These are phyloP conservation scores for Hipparchia semele DNA, from an alignment of 2,888 invertebrate species.

Conservation along the genomic window DNA sequence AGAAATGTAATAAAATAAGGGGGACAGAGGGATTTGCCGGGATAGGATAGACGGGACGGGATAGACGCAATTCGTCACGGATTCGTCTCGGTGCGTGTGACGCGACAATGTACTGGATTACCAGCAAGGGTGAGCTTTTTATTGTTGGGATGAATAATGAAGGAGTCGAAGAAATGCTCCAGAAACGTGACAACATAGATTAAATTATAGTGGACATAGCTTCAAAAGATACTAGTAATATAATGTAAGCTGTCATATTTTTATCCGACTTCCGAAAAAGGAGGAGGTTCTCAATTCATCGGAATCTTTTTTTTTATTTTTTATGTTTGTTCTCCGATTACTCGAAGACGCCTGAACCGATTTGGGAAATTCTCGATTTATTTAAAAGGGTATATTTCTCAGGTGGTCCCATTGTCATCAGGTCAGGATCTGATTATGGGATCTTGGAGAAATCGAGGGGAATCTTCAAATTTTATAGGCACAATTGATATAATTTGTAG, in stretches of 20 bases:
- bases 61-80: constrained; percentile 69
- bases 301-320: too few relatives aligned
- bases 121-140: constrained; percentile 41
- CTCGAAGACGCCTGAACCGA: too few relatives aligned
- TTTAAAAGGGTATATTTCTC: too few relatives aligned
- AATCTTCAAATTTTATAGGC: too few relatives aligned
- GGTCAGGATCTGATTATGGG: too few relatives aligned
- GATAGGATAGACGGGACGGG: constrained; percentile 41
- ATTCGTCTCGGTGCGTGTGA: constrained; percentile 61
- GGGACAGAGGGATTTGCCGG: constrained; percentile 50
- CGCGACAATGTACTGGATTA: constrained; percentile 46
- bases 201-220: background rate
- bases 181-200: constrained; percentile 8
- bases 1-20: constrained; percentile 65
- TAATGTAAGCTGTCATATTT: background rate
- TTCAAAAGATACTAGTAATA: background rate
- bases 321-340: too few relatives aligned
- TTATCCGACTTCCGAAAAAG: too few relatives aligned
- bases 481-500: too few relatives aligned
- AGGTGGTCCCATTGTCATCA: too few relatives aligned
- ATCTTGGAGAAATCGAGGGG: too few relatives aligned
- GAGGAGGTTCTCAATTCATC: too few relatives aligned
- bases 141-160: constrained; percentile 18
- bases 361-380: too few relatives aligned
- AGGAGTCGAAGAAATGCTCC: constrained; percentile 11